Percentiles rank a stretch among this genome's conserved stretches.
These are phyloP conservation scores for Amniataba percoides DNA, from an alignment of 2,797 vertebrate genomes.

Conservation along the genomic window DNA sequence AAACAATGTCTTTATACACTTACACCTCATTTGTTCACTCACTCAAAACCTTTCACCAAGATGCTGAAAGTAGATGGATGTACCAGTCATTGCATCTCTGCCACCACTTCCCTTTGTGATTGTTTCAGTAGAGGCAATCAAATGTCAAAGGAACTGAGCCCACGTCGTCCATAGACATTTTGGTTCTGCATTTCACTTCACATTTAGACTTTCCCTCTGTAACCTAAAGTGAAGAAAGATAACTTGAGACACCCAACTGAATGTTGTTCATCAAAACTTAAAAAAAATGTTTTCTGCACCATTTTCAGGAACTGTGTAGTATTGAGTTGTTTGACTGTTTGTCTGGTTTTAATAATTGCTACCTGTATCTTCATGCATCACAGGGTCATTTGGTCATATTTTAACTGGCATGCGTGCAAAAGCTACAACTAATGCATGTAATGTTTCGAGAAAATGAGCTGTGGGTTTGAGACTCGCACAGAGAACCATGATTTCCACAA, in stretches of 20 bases:
- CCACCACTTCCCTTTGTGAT: neutral
- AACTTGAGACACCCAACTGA: too few species aligned
- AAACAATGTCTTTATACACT: neutral
- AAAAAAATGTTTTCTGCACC: neutral
- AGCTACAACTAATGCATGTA: neutral
- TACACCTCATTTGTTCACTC: too few species aligned
- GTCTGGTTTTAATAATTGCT: neutral
- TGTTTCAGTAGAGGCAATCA: neutral
- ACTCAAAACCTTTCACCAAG: neutral
- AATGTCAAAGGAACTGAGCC: conserved; percentile 13
- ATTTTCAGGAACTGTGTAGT: neutral
- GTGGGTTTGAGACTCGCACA: neutral
- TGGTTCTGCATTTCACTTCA: conserved; percentile 46
- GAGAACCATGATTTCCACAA: neutral
- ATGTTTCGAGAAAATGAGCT: neutral
- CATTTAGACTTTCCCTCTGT: neutral
- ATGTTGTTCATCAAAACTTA: neutral
- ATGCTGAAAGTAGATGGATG: neutral
- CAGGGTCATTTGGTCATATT: neutral
- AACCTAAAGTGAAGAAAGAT: neutral
- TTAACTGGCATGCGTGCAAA: neutral
- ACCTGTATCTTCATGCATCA: neutral
- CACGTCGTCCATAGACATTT: neutral
- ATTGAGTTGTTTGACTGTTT: neutral
- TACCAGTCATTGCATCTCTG: neutral